Base-by-base conservation (phyloP, 2,113 vertebrate species). In the Thymallus thymallus region DNA sequence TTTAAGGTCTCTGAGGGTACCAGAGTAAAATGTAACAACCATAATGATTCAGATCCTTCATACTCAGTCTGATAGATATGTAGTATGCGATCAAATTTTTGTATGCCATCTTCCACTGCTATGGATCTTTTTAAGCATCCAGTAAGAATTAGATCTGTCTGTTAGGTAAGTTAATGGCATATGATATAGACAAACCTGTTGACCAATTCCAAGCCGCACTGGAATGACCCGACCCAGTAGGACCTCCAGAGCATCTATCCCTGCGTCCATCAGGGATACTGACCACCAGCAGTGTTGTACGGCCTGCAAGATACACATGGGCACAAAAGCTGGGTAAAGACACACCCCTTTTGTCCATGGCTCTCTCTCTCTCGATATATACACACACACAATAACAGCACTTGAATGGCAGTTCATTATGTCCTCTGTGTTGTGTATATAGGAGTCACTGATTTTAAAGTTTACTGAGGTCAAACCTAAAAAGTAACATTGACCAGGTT, bases 221-320 rank as follows among this genome's bases (percentile, higher is more conserved):
- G 94, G 93, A 81, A 94, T 94, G 82, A 95, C 91, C 20, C 93
- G 90, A 22, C 94, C 94, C 75, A 94, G 81, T 69, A 95, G 90
- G n/a, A 94, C 92, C 75, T 95, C 94, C 73, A 94, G 80, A 2
- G 94, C 94, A 55, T 95, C 93, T 0, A 93, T 95, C 22, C 94
- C 94, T 0, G 93, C 92, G 41, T 94, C 94, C 94, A 94, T 95
- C 84, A 95, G 81, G 82, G 94, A 94, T 95, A 79, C 91, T 94
- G 82, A 94, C 63, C 35, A 94, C 94, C 32, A 94, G 88, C 79
- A 95, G 86, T 5, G 94, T 94, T 68, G 94, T 85, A 24, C 91
- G 92, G 29, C 94, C 94, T 95, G 85, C 9, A 3, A 12, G 22
- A 60, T 9, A 70, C 60, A 66, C 70, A 71, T 45, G 68, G 23